Percentiles rank a stretch among this genome's conserved stretches.
Conservation (phyloP, 2,888 invertebrate genomes). For the Drosophila engyochracea region DNA sequence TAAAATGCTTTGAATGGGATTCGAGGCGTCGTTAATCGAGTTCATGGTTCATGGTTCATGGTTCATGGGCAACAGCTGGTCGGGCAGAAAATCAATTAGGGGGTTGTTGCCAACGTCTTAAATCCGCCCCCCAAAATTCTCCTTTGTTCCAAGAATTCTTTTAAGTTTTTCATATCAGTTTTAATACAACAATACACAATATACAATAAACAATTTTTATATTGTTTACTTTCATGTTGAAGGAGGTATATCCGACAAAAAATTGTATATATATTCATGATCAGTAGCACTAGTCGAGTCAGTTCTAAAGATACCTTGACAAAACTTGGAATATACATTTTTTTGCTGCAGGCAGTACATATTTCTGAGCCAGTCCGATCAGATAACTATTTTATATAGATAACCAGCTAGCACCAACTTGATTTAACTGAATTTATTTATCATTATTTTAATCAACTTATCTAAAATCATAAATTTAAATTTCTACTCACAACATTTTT, state of each 20-base stretch:
- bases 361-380: background rate
- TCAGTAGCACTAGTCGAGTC: background rate
- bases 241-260: background rate
- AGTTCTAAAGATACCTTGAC: background rate
- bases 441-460: background rate
- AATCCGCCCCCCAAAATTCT: background rate
- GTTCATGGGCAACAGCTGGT: constrained; percentile 58
- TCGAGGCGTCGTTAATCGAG: constrained; percentile 1
- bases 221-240: background rate
- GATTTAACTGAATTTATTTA: background rate
- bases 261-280: background rate
- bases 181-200: background rate
- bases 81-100: constrained; percentile 54
- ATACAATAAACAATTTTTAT: accelerated
- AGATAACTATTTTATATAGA: background rate
- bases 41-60: constrained; percentile 8
- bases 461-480: background rate
- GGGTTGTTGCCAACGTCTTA: constrained; percentile 1
- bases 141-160: background rate
- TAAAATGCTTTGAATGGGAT: background rate
- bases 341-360: background rate
- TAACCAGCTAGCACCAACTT: background rate
- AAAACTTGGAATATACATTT: background rate
- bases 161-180: background rate
- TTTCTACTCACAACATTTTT: background rate